Percentiles rank a stretch among this genome's conserved stretches.
phyloP scores from a whole-genome alignment of 2,797 vertebrate species.

The Lepus oiostolus region DNA sequence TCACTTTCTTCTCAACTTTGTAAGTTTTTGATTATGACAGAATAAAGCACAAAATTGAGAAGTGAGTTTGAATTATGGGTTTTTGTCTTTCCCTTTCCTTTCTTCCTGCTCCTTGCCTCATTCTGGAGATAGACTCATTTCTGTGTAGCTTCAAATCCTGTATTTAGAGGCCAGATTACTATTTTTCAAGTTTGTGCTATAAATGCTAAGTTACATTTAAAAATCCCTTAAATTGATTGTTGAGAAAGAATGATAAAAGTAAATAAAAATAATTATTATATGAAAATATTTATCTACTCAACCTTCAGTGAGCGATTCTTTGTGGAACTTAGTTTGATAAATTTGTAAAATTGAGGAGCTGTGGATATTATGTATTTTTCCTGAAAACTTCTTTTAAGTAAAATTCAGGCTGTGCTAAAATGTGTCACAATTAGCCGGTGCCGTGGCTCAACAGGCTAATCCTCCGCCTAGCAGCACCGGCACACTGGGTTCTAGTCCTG shows the following conservation, averaged over 20 bases:
- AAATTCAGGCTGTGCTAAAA: not conserved
- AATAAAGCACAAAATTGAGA: not conserved
- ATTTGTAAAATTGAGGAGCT: not conserved
- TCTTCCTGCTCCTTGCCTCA: not conserved
- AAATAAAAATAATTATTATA: not conserved
- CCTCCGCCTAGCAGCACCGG: no score
- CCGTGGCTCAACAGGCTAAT: no score
- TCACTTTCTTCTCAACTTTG: not conserved
- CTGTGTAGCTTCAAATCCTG: not conserved
- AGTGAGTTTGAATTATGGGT: not conserved
- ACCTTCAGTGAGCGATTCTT: not conserved
- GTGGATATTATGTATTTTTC: not conserved
- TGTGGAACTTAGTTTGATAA: conserved; percentile 21
- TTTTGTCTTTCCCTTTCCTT: not conserved
- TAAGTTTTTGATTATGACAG: not conserved
- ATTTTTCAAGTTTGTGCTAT: not conserved
- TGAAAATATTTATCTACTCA: not conserved
- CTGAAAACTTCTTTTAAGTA: conserved; percentile 22
- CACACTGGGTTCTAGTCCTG: no score
- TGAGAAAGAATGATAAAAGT: conserved; percentile 24
- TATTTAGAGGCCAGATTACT: not conserved
- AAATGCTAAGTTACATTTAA: not conserved
- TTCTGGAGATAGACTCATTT: conserved; percentile 43
- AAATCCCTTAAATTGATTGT: not conserved
- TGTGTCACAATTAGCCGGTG: not conserved